phyloP scores from a whole-genome alignment of 2,797 vertebrate species.

The Cryptoprocta ferox region DNA sequence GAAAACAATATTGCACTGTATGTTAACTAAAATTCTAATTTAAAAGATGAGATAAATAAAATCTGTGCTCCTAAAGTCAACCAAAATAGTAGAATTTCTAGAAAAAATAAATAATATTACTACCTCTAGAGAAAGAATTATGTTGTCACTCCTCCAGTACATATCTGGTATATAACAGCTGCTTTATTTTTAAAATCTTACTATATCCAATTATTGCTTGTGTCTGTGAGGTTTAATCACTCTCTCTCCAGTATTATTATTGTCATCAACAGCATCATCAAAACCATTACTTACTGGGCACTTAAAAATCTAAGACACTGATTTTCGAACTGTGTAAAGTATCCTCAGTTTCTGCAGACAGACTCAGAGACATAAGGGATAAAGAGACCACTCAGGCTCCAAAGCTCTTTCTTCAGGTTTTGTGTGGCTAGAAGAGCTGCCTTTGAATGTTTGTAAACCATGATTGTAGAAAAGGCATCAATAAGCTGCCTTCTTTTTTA shows the following conservation, averaged over 20 bases:
- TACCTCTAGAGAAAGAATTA: not conserved
- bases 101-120: not conserved
- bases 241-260: not conserved
- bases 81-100: not conserved
- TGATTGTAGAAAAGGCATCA: not conserved
- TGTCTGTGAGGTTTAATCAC: not conserved
- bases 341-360: not conserved
- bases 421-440: not conserved
- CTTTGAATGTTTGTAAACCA: not conserved
- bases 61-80: not conserved
- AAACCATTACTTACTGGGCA: not conserved
- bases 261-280: not conserved
- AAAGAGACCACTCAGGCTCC: not conserved
- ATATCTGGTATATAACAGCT: not conserved
- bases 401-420: not conserved
- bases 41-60: not conserved
- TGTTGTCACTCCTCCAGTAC: not conserved
- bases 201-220: not conserved
- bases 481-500: not conserved
- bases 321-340: not conserved
- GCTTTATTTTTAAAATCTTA: not conserved
- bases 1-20: too few species aligned
- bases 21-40: too few species aligned
- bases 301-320: not conserved
- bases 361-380: not conserved